Base-by-base conservation (phyloP, 2,113 vertebrate genomes). In the Gadus macrocephalus region DNA sequence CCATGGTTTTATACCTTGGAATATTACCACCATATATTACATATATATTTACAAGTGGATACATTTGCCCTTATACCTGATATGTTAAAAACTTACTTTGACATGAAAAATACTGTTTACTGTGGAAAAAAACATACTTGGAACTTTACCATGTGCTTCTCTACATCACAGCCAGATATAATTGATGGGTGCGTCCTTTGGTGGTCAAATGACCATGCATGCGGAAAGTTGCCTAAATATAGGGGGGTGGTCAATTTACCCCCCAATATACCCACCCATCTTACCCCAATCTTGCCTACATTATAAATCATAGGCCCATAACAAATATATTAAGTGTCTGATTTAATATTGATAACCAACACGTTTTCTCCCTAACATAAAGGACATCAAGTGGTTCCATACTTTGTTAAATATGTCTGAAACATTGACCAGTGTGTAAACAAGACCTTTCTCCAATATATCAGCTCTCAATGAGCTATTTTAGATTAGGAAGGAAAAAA, bases 21-120 rank as follows among this genome's bases (percentile, higher is more conserved):
- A 71, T n/a, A 63, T 76, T 69, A 66, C 27, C 69, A 71, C 71
- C 27, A 67, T 72, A 61, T 64, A 68, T 20, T n/a, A 63, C 67
- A 71, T 15, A 49, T 15, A 49, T 28, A 27, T 61, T 53, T 72
- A 72, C 27, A 68, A 49, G 63, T 60, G 56, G 66, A 19, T n/a
- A 27, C 20, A 64, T 67, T 25, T 70, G 62, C 25, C n/a, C 67
- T 35, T 67, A 67, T 71, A 66, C 53, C 31, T 62, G 58, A 66
- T 22, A 67, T 67, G 69, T 22, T 66, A 19, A 38, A 72, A 63
- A 67, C 68, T 62, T 71, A 67, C 64, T 68, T 66, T 76, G 65
- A 72, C 27, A 71, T 49, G 19, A 28, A 66, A 66, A 76, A 71
- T 67, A 76, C 11, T 27, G 6, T 61, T 63, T 67, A 53, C n/a